Base-by-base conservation (phyloP, 2,797 vertebrate genomes). In the Pipistrellus pipistrellus region DNA sequence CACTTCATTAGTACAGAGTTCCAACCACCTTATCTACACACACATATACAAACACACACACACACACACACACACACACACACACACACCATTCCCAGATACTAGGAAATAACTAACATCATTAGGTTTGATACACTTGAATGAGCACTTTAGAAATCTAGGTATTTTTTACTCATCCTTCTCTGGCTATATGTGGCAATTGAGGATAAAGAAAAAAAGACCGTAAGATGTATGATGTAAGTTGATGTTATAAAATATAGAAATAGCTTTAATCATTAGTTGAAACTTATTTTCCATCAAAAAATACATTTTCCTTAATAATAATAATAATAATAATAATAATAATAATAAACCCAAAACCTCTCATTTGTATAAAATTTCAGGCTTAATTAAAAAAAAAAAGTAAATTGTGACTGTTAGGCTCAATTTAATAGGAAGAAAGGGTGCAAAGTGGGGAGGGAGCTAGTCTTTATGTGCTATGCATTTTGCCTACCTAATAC, bases 251-350 rank as follows among this genome's bases (percentile, higher is more conserved):
- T 91, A 80, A 55, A 71, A 72, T 18, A 1, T 75, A 41, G 32
- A 48, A 17, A 23, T 73, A 71, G 27, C 48, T 44, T 83, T 93
- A 21, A 62, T 82, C n/a, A 27, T 64, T 81, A 77, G 11, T 64
- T 91, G 12, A 92, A 90, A 93, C 10, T 66, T 53, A 88, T 15
- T 93, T 82, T 76, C n/a, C 27, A 91, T 27, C 10, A 48, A 94
- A 94, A 92, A 91, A 72, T 32, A 59, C 11, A 53, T 81, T 93
- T 92, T n/a, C 38, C n/a, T 41, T 41, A 41, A 7, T 41, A 41
- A 41, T 41, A 41, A 41, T 41, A 41, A 6, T 41, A 41, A 41
- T 41, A 41, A 41, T 41, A 41, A 38, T 38, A 38, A 3, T n/a
- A n/a, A 35, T 35, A 35, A 35, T 35, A 35, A 46, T 10, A 46